Conservation (phyloP, 2,888 invertebrate species). For the Tinea semifulvella region DNA sequence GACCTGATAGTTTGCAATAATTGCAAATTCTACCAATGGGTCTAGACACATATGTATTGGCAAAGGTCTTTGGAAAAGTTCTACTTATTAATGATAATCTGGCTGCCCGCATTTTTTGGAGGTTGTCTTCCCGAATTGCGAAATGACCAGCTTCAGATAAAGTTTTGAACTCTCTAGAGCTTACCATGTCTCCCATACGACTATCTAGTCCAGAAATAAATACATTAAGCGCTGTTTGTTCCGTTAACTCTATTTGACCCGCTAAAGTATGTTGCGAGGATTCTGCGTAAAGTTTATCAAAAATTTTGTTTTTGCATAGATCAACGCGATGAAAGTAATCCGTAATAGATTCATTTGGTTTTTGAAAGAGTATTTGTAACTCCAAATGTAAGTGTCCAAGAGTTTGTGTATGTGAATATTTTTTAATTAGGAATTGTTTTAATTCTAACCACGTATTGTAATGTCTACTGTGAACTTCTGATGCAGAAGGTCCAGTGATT, state of each 20-base stretch:
- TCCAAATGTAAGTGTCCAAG: not conserved
- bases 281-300: not conserved
- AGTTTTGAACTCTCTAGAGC: constrained; percentile 17
- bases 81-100: constrained; percentile 17
- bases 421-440: not conserved
- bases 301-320: not conserved
- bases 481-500: not conserved
- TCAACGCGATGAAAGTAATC: not conserved
- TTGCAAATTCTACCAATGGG: too few relatives aligned
- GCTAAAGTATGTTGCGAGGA: not conserved
- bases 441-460: not conserved
- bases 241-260: not conserved
- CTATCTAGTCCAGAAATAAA: constrained; percentile 1
- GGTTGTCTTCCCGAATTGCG: constrained; percentile 24
- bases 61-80: too few relatives aligned
- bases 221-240: not conserved
- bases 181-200: not conserved
- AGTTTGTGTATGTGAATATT: not conserved
- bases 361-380: not conserved
- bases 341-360: not conserved
- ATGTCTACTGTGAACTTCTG: constrained; percentile 1
- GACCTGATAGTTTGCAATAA: too few relatives aligned
- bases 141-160: constrained; percentile 22
- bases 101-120: constrained; percentile 20
- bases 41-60: too few relatives aligned